Conservation (phyloP, 2,888 invertebrate genomes). For the Oxyteleia sp. region DNA sequence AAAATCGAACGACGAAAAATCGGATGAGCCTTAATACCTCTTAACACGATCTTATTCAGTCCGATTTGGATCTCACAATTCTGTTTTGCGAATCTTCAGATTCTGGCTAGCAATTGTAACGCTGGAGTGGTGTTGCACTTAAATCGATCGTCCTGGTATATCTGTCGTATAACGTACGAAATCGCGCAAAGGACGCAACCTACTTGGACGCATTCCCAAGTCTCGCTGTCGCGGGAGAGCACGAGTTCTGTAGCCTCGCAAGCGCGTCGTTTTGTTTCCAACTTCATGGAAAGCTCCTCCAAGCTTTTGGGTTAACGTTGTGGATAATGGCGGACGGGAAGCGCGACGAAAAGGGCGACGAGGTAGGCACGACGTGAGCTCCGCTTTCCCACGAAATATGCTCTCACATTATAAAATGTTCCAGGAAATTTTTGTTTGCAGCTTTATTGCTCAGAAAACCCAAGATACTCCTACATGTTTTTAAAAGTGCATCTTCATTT, state of each 20-base stretch:
- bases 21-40: not conserved
- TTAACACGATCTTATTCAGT: slow-evolving; percentile 11
- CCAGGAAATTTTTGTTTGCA: slow-evolving; percentile 77
- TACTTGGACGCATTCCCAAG: slow-evolving; percentile 82
- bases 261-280: slow-evolving; percentile 60
- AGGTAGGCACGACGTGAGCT: slow-evolving; percentile 58
- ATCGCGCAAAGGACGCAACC: slow-evolving; percentile 79
- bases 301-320: slow-evolving; percentile 61
- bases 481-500: not conserved
- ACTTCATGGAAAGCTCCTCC: slow-evolving; percentile 55
- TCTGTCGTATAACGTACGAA: slow-evolving; percentile 69
- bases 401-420: slow-evolving; percentile 79
- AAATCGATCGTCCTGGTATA: slow-evolving; percentile 60
- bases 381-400: slow-evolving; percentile 78
- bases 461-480: slow-evolving; percentile 11
- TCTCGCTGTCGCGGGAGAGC: slow-evolving; percentile 66
- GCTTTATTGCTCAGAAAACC: slow-evolving; percentile 79
- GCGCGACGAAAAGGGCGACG: slow-evolving; percentile 40
- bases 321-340: slow-evolving; percentile 56
- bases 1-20: slow-evolving; percentile 11
- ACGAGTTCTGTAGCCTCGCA: slow-evolving; percentile 51
- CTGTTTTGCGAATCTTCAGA: slow-evolving; percentile 13
- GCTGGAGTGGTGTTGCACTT: slow-evolving; percentile 41
- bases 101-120: slow-evolving; percentile 20
- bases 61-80: slow-evolving; percentile 12